Conservation (phyloP, 2,888 invertebrate species). For the Branchellion lobata region DNA sequence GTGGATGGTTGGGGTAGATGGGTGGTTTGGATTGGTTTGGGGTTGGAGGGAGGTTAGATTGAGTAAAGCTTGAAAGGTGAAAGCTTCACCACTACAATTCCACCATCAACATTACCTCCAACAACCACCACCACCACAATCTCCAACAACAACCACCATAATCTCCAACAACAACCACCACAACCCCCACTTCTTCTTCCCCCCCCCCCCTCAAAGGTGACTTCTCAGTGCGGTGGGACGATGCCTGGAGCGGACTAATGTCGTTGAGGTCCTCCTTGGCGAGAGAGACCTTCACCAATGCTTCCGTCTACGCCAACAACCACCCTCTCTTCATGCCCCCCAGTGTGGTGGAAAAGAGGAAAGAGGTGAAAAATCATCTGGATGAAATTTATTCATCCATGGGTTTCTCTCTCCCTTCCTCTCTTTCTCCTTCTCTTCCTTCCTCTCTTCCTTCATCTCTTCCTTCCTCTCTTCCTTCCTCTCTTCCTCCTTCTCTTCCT, state of each 20-base stretch:
- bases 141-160: too few relatives aligned
- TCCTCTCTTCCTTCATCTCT: slow-evolving; percentile 38
- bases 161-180: too few relatives aligned
- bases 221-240: slow-evolving; percentile 52
- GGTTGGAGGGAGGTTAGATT: too few relatives aligned
- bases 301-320: slow-evolving; percentile 48
- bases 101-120: too few relatives aligned
- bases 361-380: slow-evolving; percentile 44
- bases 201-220: slow-evolving; percentile 30
- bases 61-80: too few relatives aligned
- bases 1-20: too few relatives aligned
- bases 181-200: too few relatives aligned
- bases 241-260: slow-evolving; percentile 51
- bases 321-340: slow-evolving; percentile 46
- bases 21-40: too few relatives aligned
- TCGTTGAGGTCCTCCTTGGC: slow-evolving; percentile 50
- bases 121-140: too few relatives aligned
- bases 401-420: slow-evolving; percentile 44
- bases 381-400: slow-evolving; percentile 47
- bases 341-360: slow-evolving; percentile 45
- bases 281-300: slow-evolving; percentile 48
- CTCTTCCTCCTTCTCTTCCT: slow-evolving; percentile 44
- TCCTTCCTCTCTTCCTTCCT: slow-evolving; percentile 40
- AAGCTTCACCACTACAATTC: too few relatives aligned
- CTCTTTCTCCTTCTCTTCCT: slow-evolving; percentile 24